A percentile compares a stretch with the other conserved stretches of the same genome.
phyloP scores from a whole-genome alignment of 2,113 vertebrate genomes.

The Sceloporus tristichus region DNA sequence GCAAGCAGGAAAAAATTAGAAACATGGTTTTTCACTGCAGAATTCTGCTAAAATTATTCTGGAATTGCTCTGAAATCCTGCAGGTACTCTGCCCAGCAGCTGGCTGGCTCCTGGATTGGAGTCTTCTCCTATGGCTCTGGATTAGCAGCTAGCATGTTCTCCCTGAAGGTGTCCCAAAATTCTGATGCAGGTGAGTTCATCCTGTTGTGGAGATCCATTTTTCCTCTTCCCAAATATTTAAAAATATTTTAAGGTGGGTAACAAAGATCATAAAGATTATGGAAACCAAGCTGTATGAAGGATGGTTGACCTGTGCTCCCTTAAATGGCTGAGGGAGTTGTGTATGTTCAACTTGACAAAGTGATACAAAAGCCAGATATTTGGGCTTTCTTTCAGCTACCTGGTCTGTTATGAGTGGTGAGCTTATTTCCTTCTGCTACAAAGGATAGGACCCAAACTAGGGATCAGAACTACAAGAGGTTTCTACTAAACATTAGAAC shows the following conservation, averaged over 20 bases:
- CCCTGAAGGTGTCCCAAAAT: constrained; percentile 71
- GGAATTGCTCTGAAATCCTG: rapidly evolving
- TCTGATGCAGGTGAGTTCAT: constrained; percentile 66
- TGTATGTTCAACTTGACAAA: too few species aligned
- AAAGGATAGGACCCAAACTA: too few species aligned
- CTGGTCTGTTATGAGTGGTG: too few species aligned
- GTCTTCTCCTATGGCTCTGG: constrained; percentile 83
- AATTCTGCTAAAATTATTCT: neutral
- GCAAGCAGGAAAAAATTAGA: neutral
- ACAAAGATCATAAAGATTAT: too few species aligned
- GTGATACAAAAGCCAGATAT: too few species aligned
- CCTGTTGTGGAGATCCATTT: neutral
- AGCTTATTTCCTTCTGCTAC: too few species aligned
- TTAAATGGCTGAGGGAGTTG: too few species aligned
- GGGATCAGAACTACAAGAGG: too few species aligned
- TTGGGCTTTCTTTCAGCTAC: too few species aligned
- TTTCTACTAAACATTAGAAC: too few species aligned
- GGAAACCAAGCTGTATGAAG: too few species aligned
- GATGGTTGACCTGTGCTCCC: too few species aligned
- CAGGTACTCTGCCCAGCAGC: constrained; percentile 73
- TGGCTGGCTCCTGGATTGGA: constrained; percentile 77
- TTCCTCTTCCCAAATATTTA: neutral
- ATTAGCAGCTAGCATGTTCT: constrained; percentile 81
- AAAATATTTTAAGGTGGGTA: neutral
- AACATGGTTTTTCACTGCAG: neutral